Evolutionary conservation across 2,113 vertebrate species (phyloP).

Genomic region (Puffinus mauretanicus): DNA sequence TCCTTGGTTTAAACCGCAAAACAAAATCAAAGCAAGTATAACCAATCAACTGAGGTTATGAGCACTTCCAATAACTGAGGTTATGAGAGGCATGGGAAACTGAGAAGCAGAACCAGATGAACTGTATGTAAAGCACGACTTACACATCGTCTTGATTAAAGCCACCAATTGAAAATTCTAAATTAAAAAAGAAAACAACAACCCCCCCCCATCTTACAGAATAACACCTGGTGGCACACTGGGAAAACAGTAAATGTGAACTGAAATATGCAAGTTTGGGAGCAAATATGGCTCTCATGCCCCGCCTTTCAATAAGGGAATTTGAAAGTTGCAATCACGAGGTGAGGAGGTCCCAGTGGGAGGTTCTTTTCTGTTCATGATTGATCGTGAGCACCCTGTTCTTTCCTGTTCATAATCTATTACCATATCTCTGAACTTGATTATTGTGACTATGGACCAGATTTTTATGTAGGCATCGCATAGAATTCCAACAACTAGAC

Average conservation of each 20-base stretch:
- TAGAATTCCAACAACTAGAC: slow-evolving; percentile 17
- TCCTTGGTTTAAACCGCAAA: not conserved
- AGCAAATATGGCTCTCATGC: not conserved
- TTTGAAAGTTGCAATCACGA: slow-evolving; percentile 27
- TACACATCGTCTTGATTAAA: not conserved
- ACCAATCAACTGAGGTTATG: not conserved
- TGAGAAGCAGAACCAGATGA: not conserved
- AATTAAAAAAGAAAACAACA: not conserved
- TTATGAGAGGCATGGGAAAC: not conserved
- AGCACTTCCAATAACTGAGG: not conserved
- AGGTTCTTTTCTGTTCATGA: slow-evolving; percentile 27
- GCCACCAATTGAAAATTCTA: not conserved
- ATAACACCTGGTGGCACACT: not conserved
- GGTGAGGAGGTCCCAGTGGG: slow-evolving; percentile 9
- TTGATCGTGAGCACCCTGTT: not conserved
- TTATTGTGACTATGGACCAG: not conserved
- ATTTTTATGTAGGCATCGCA: not conserved
- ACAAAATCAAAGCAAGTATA: slow-evolving; percentile 32
- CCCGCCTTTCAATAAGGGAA: not conserved
- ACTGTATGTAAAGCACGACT: not conserved
- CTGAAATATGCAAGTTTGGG: not conserved
- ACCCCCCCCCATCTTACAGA: not conserved
- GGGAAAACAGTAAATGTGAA: not conserved
- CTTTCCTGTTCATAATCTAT: slow-evolving; percentile 10
- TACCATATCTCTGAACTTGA: slow-evolving; percentile 21